These are phyloP conservation scores for Sebastiscus tertius DNA, from an alignment of 2,797 vertebrate genomes.

Conservation along the genomic window DNA sequence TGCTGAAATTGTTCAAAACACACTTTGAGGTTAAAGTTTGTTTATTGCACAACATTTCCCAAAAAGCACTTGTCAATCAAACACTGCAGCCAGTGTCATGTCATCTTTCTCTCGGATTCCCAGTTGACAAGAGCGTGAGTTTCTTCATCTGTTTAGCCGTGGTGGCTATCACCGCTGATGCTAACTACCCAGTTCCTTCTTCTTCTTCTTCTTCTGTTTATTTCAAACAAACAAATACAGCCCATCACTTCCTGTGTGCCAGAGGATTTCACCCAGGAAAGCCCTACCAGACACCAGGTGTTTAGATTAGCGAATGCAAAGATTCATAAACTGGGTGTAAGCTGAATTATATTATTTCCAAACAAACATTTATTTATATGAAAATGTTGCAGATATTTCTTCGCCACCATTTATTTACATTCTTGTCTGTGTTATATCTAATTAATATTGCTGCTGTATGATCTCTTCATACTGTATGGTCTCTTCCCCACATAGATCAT, in stretches of 20 bases:
- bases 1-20: neutral
- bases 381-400: conserved; percentile 57
- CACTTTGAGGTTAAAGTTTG: neutral
- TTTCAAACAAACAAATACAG: conserved; percentile 56
- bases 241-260: conserved; percentile 51
- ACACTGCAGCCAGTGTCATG: neutral
- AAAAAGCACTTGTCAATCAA: conserved; percentile 29
- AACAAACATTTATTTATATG: conserved; percentile 57
- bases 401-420: conserved; percentile 8
- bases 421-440: conserved; percentile 7
- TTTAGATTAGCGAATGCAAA: conserved; percentile 68
- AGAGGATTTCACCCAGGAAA: conserved; percentile 55
- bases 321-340: conserved; percentile 66
- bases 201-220: conserved; percentile 26
- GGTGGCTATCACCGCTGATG: conserved; percentile 12
- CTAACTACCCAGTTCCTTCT: conserved; percentile 11
- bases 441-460: neutral
- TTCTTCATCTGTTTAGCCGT: neutral
- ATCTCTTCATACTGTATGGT: neutral
- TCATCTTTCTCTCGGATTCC: neutral
- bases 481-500: neutral
- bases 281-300: conserved; percentile 67
- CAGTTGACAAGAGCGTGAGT: neutral
- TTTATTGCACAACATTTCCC: neutral
- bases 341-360: conserved; percentile 64